Base-by-base conservation (phyloP, 2,113 vertebrate genomes). In the Cephalopterus ornatus region DNA sequence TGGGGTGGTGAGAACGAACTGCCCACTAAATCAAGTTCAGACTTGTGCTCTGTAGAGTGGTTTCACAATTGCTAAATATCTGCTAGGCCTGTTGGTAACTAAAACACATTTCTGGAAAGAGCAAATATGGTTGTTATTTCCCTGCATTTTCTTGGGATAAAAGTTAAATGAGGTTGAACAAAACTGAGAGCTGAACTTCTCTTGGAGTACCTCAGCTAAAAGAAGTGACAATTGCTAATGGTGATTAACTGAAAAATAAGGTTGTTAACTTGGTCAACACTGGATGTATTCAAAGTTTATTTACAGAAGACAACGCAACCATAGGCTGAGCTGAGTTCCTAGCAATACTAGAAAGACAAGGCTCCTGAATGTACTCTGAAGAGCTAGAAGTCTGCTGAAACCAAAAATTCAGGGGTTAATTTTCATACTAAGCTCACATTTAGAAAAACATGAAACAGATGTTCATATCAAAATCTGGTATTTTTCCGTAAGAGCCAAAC, bases 371-470 rank as follows among this genome's bases (percentile, higher is more conserved):
- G 19, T 17, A 55, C 19, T 15, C 61, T 86, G 52, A 67, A 67
- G 39, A 63, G 33, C 23, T 52, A 68, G 67, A 66, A 71, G 14
- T 30, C 76, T 88, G 91, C 68, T 87, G 44, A 52, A 96, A 95
- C 92, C 39, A 85, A 97, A 97, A 96, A 93, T 93, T 94, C 81
- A 97, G 85, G 93, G 91, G 93, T 97, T 97, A 97, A 97, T 88
- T 95, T 97, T 93, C 88, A 96, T 95, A 67, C 81, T 77, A 94
- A 96, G 37, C 71, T 92, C 81, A 93, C 86, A 95, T 95, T 97
- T 96, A 97, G 94, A 86, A 96, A 98, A 98, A 97, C 92, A 96
- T 94, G 94, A 98, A 97, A 96, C 95, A 98, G 96, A 98, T 97
- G 97, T 97, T 92, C 91, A n/a, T 97, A 98, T 97, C 97, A 97